Conservation (phyloP, 2,113 vertebrate species). For the Chionis minor region DNA sequence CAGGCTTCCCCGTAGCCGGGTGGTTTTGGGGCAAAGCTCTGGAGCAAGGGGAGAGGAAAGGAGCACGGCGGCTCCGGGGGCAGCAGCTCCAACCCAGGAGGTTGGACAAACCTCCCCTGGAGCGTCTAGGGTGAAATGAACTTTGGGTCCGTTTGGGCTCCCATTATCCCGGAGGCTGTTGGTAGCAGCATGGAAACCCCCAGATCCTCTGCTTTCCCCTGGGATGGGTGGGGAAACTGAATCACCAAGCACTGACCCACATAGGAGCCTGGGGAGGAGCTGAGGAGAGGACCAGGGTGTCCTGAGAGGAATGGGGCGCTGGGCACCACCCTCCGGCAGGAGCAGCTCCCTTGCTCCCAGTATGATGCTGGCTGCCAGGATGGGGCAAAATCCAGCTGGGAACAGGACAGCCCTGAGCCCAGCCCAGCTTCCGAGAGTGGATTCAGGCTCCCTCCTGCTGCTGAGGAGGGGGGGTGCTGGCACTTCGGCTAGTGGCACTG, state of each 20-base stretch:
- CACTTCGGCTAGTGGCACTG: not conserved
- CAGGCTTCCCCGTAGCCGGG: fast-evolving
- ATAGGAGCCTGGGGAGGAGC: not conserved
- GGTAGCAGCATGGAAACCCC: not conserved
- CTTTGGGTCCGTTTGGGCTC: not conserved
- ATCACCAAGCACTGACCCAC: not conserved
- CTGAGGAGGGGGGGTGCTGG: not conserved
- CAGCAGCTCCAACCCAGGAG: not conserved
- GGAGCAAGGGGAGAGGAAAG: not conserved
- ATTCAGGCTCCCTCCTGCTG: not conserved
- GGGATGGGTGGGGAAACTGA: not conserved
- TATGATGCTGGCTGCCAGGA: fast-evolving
- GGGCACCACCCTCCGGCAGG: not conserved
- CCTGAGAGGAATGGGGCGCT: fast-evolving
- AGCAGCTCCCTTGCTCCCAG: not conserved
- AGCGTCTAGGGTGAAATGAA: not conserved
- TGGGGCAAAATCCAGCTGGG: not conserved
- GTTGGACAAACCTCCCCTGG: not conserved
- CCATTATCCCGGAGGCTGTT: not conserved
- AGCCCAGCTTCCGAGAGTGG: not conserved
- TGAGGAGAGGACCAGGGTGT: not conserved
- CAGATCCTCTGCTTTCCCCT: not conserved
- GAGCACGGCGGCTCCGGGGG: not conserved
- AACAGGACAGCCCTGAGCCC: not conserved
- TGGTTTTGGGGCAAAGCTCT: not conserved